A percentile compares a stretch with the other conserved stretches of the same genome.
phyloP scores from a whole-genome alignment of 2,888 invertebrate species.

The Oxyscelio sp. region DNA sequence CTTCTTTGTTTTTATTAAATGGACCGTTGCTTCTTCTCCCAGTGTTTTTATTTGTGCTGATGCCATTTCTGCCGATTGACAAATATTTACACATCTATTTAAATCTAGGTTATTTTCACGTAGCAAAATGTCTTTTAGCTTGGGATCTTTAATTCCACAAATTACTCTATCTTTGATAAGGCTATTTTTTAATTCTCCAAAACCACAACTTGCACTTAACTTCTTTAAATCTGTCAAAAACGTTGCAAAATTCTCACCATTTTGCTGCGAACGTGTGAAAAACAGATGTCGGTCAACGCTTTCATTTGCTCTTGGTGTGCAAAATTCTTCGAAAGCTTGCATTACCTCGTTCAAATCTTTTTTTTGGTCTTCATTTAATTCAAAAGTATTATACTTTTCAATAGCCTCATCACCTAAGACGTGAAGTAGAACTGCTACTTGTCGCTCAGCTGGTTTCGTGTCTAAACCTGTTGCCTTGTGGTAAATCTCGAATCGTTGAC shows the following conservation, averaged over 20 bases:
- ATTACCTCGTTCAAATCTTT: conserved; percentile 55
- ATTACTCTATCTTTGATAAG: conserved; percentile 59
- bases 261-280: conserved; percentile 40
- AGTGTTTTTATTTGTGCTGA: not conserved
- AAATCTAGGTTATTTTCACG: conserved; percentile 46
- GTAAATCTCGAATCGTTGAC: conserved; percentile 76
- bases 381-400: conserved; percentile 71
- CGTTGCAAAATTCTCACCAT: conserved; percentile 67
- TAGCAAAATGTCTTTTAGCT: conserved; percentile 42
- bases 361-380: conserved; percentile 48
- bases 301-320: conserved; percentile 56
- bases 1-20: not conserved
- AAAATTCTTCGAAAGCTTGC: conserved; percentile 68
- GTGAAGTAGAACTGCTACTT: conserved; percentile 75
- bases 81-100: conserved; percentile 29
- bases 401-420: conserved; percentile 72
- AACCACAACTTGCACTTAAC: conserved; percentile 72
- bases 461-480: conserved; percentile 72
- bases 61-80: conserved; percentile 56
- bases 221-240: conserved; percentile 76
- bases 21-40: not conserved
- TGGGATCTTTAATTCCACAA: conserved; percentile 47
- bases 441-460: conserved; percentile 51
- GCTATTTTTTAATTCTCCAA: conserved; percentile 70
- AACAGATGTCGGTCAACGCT: conserved; percentile 75